phyloP scores from a whole-genome alignment of 2,113 vertebrate genomes.

The Carlito syrichta region DNA sequence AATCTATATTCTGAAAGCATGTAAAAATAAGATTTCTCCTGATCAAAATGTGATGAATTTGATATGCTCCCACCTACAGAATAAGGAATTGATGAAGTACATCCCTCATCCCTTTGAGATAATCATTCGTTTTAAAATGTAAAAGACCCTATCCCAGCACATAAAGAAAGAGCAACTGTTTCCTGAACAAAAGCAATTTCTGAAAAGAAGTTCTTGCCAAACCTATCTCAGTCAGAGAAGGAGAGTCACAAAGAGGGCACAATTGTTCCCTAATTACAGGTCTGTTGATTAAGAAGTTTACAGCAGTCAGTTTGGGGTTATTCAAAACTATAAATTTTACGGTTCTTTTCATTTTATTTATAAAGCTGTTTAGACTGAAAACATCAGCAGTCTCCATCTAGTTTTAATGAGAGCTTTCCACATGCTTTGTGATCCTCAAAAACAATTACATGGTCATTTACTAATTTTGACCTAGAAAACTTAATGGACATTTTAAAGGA shows the following conservation, averaged over 20 bases:
- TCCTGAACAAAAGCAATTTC: slow-evolving; percentile 42
- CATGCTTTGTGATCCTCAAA: background rate
- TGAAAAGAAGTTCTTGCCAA: slow-evolving; percentile 39
- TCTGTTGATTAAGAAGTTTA: slow-evolving; percentile 21
- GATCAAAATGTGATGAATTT: slow-evolving; percentile 47
- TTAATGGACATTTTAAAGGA: slow-evolving; percentile 2
- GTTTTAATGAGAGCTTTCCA: background rate
- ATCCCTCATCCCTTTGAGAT: background rate
- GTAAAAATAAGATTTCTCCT: slow-evolving; percentile 44
- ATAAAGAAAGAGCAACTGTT: slow-evolving; percentile 16
- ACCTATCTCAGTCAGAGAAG: background rate
- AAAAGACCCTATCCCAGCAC: background rate
- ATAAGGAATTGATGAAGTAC: slow-evolving; percentile 1
- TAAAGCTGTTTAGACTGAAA: background rate
- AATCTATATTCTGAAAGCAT: slow-evolving; percentile 32
- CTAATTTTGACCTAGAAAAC: background rate
- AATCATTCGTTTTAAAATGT: slow-evolving; percentile 1
- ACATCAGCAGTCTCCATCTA: background rate
- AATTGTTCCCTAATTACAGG: background rate
- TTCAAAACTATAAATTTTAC: background rate
- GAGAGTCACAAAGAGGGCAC: background rate
- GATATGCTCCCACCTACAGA: background rate
- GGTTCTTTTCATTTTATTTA: background rate
- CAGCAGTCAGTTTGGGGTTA: background rate
- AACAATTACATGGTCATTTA: background rate